Evolutionary conservation across 2,113 vertebrate genomes (phyloP), one percentile per base, ranked within the genome.

Genomic region (Dipodomys spectabilis): DNA sequence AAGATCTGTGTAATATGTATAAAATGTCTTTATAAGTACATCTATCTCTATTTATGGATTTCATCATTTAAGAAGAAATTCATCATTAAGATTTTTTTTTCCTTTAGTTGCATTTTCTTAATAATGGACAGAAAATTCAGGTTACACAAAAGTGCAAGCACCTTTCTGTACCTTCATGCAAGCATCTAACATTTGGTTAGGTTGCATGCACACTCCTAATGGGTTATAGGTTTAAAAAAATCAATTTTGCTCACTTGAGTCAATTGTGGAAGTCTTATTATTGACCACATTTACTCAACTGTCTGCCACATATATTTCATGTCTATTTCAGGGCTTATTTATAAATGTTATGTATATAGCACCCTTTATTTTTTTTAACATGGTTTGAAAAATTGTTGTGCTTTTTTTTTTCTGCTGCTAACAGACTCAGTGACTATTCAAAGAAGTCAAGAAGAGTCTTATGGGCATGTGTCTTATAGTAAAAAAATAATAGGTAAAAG

Each of bases 261-360:
- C 93, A 93, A 88, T 91, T 95, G 82, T 94, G 93, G 90, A 95
- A 96, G 68, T 93, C 90, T 96, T 96, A 94, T 84, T 90, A 95
- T 83, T 96, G 93, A 96, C 94, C 95, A 92, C 32, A 30, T 86
- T 93, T 95, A 94, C 96, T 95, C 82, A 93, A 80, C 92, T 81
- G 75, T 93, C 92, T 93, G 86, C 64, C 90, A 68, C 86, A 83
- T 92, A 60, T 73, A 86, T 90, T 83, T 96, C 69, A 82, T 7
- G 30, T 88, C 65, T 93, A 85, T 93, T 91, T 91, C 45, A 78
- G 91, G 53, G 28, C 45, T 80, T 73, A 92, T 67, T 92, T 94
- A 94, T 93, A 89, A 96, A 79, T 79, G 23, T 10, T 86, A 86
- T 91, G 83, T 35, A 90, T 28, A 80, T 82, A 67, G 62, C 35